Evolutionary conservation across 2,888 invertebrate species (phyloP).

Genomic region (Aphidius colemani): DNA sequence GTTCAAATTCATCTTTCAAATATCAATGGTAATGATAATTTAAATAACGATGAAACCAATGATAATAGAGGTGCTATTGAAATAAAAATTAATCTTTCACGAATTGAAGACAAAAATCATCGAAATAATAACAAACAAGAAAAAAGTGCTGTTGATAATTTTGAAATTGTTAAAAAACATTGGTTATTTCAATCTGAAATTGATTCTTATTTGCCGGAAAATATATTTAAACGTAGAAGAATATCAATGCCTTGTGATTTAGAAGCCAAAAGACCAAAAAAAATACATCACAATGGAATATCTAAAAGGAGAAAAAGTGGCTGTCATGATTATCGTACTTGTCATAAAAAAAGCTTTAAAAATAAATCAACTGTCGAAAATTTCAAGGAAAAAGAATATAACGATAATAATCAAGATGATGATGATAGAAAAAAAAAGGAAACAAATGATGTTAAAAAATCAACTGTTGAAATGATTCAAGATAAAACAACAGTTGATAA

Average conservation of each 20-base stretch:
- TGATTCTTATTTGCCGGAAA: conserved; percentile 21
- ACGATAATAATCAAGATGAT: not conserved
- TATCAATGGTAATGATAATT: conserved; percentile 46
- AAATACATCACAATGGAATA: not conserved
- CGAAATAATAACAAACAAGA: conserved; percentile 1
- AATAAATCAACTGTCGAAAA: not conserved
- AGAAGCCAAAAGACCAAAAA: conserved; percentile 8
- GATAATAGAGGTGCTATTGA: conserved; percentile 49
- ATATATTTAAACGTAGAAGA: conserved; percentile 33
- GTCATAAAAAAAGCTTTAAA: not conserved
- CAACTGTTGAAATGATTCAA: not conserved
- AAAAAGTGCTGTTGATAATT: conserved; percentile 28
- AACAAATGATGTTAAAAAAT: not conserved
- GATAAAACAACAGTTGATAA: too few species aligned
- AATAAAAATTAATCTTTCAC: conserved; percentile 55
- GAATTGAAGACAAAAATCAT: conserved; percentile 40
- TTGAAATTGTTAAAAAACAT: conserved; percentile 27
- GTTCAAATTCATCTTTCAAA: conserved; percentile 51
- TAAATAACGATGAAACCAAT: conserved; percentile 39
- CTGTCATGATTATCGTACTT: conserved; percentile 19
- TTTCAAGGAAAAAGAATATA: not conserved
- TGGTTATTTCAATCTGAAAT: conserved; percentile 17
- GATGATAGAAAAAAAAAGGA: not conserved
- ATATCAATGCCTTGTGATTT: conserved; percentile 35
- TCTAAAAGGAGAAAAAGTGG: conserved; percentile 21